These are phyloP conservation scores for Pica pica DNA, from an alignment of 2,113 vertebrate genomes.

Conservation along the genomic window DNA sequence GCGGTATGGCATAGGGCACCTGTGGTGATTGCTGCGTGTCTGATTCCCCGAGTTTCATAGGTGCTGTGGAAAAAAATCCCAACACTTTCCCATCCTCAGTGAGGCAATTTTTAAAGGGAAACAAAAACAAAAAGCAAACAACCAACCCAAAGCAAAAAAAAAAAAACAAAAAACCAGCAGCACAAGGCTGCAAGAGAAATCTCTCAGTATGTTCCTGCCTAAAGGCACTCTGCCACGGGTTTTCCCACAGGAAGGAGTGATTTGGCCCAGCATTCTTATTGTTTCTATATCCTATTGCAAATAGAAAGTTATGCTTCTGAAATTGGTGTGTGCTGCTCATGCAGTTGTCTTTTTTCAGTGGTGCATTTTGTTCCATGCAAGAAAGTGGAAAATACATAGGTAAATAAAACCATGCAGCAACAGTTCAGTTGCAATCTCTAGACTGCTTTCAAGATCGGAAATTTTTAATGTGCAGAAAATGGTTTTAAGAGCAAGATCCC, in stretches of 20 bases:
- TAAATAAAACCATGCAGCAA: background rate
- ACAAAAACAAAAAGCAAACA: background rate
- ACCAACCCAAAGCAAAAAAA: background rate
- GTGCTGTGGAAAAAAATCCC: background rate
- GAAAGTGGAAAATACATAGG: background rate
- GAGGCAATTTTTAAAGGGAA: background rate
- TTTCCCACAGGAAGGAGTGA: constrained; percentile 66
- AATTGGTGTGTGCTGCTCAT: background rate
- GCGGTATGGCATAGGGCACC: background rate
- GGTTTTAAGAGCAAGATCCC: background rate
- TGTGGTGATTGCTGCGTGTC: background rate
- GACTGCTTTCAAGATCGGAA: background rate
- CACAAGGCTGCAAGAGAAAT: background rate
- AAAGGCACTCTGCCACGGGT: constrained; percentile 16
- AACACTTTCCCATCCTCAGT: background rate
- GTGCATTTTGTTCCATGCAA: background rate
- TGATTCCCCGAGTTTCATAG: background rate
- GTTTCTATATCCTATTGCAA: constrained; percentile 65
- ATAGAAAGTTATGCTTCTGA: constrained; percentile 45
- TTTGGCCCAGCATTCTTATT: constrained; percentile 62
- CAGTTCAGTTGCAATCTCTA: background rate
- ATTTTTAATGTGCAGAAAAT: background rate
- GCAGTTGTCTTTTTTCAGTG: constrained; percentile 25
- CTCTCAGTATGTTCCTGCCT: constrained; percentile 28
- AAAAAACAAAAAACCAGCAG: background rate